phyloP scores from a whole-genome alignment of 2,797 vertebrate species.

The Pristis pectinata region DNA sequence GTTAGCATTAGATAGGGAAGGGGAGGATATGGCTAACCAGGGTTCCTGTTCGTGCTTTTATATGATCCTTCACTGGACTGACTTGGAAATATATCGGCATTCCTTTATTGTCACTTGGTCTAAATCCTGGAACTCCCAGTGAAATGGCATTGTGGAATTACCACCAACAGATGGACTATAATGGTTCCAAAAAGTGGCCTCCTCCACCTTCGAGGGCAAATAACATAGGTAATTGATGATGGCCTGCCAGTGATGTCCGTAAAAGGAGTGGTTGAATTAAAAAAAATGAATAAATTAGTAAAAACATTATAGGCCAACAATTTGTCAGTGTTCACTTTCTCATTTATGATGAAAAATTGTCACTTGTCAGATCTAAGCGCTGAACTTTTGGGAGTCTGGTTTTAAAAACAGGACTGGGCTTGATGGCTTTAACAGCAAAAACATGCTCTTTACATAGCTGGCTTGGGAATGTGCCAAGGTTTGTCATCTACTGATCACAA shows the following conservation, averaged over 20 bases:
- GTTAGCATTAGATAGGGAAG: neutral
- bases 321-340: neutral
- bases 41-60: neutral
- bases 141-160: too few relatives aligned
- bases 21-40: neutral
- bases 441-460: neutral
- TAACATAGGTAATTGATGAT: too few relatives aligned
- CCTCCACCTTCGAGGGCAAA: too few relatives aligned
- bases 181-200: too few relatives aligned
- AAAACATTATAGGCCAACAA: neutral
- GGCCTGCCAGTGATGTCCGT: too few relatives aligned
- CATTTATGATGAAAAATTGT: neutral
- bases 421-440: neutral
- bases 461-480: neutral
- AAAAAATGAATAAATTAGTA: too few relatives aligned
- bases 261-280: too few relatives aligned
- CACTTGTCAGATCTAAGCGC: neutral
- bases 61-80: neutral
- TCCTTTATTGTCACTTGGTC: too few relatives aligned
- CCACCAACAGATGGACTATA: too few relatives aligned
- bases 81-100: too few relatives aligned
- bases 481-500: constrained; percentile 4
- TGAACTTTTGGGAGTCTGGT: neutral
- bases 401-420: neutral
- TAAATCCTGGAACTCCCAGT: too few relatives aligned